Evolutionary conservation across 2,888 invertebrate genomes (phyloP).

Genomic region (Antheraea yamamai): DNA sequence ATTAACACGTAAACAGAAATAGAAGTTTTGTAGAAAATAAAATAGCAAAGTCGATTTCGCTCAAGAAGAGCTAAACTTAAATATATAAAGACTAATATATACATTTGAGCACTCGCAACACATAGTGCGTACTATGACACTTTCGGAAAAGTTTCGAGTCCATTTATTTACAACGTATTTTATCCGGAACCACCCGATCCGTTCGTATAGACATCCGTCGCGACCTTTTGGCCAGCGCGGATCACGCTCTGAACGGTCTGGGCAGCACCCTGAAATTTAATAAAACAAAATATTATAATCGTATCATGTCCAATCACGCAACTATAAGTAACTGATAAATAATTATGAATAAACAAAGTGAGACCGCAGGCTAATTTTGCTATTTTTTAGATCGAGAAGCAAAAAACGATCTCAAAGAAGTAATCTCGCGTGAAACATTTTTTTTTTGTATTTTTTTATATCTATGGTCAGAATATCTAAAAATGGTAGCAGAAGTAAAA

Average conservation of each 20-base stretch:
- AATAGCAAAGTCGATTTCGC: not conserved
- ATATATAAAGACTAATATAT: slow-evolving; percentile 50
- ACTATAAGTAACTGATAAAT: not conserved
- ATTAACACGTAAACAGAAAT: not conserved
- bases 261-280: slow-evolving; percentile 85
- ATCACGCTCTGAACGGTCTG: slow-evolving; percentile 86
- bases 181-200: slow-evolving; percentile 73
- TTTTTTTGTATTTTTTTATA: too few species aligned
- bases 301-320: not conserved
- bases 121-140: slow-evolving; percentile 79
- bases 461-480: too few species aligned
- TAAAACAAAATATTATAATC: slow-evolving; percentile 13
- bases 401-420: too few species aligned
- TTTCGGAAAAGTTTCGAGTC: slow-evolving; percentile 75
- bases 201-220: slow-evolving; percentile 73
- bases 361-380: too few species aligned
- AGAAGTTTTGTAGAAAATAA: not conserved
- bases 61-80: slow-evolving; percentile 22
- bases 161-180: slow-evolving; percentile 30
- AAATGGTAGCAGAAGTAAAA: too few species aligned
- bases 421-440: too few species aligned
- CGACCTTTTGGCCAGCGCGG: slow-evolving; percentile 78
- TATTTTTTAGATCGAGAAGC: too few species aligned
- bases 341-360: not conserved
- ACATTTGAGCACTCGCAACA: slow-evolving; percentile 76